Evolutionary conservation across 2,888 invertebrate genomes (phyloP).

Genomic region (Lycocerus yunnanus): DNA sequence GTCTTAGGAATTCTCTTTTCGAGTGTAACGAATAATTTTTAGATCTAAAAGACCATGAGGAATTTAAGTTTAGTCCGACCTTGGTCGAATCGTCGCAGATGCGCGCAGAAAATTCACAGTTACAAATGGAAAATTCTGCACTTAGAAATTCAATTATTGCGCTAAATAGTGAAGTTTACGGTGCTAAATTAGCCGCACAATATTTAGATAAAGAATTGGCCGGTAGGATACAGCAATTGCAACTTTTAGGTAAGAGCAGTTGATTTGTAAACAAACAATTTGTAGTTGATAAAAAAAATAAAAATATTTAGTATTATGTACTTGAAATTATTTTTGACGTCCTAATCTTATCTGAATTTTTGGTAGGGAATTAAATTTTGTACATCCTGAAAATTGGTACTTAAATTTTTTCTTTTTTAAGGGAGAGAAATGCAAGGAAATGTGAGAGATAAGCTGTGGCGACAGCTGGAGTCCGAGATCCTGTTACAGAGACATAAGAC

Average conservation of each 20-base stretch:
- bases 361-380: not conserved
- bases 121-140: conserved; percentile 70
- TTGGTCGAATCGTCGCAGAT: conserved; percentile 54
- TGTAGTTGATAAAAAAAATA: not conserved
- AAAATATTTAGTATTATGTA: not conserved
- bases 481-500: conserved; percentile 85
- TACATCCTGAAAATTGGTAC: not conserved
- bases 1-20: not conserved
- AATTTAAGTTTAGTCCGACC: conserved; percentile 52
- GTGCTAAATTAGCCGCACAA: conserved; percentile 82
- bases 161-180: conserved; percentile 81
- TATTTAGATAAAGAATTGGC: conserved; percentile 86
- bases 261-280: not conserved
- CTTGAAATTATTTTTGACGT: not conserved
- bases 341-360: not conserved
- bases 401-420: conserved; percentile 35
- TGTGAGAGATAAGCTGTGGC: conserved; percentile 78
- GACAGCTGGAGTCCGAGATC: conserved; percentile 85
- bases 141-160: conserved; percentile 73
- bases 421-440: conserved; percentile 78
- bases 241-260: conserved; percentile 65
- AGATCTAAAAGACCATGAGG: conserved; percentile 46
- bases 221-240: conserved; percentile 83
- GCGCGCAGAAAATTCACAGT: conserved; percentile 63
- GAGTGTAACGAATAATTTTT: conserved; percentile 20